A percentile compares a stretch with the other conserved stretches of the same genome.
Evolutionary conservation across 2,888 invertebrate species (phyloP).

Genomic region (Oligia fasciuncula): DNA sequence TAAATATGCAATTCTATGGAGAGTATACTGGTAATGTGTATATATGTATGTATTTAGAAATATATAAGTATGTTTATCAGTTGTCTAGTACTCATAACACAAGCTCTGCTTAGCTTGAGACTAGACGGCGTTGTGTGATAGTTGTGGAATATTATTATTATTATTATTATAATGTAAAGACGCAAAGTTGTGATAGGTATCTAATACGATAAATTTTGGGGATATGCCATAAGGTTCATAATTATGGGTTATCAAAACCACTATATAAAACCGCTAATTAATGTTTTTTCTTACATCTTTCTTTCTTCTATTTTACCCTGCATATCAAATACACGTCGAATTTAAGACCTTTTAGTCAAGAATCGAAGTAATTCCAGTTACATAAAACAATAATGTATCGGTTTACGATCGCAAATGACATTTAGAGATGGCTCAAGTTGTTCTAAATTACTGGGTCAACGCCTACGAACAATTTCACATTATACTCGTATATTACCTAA

Average conservation of each 20-base stretch:
- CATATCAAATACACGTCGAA: not conserved
- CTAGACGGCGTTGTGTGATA: too few species aligned
- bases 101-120: too few species aligned
- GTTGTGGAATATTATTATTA: too few species aligned
- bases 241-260: not conserved
- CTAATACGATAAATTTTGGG: not conserved
- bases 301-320: too few species aligned
- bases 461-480: slow-evolving; percentile 35
- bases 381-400: slow-evolving; percentile 53
- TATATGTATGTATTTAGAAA: too few species aligned
- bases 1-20: too few species aligned
- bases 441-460: slow-evolving; percentile 37
- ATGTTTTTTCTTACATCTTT: not conserved
- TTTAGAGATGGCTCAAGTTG: slow-evolving; percentile 38
- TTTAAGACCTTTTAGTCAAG: not conserved
- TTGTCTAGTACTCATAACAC: too few species aligned
- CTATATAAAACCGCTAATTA: not conserved
- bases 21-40: too few species aligned
- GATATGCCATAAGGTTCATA: too few species aligned
- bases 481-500: not conserved
- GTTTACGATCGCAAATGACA: slow-evolving; percentile 57
- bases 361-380: slow-evolving; percentile 20
- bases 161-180: too few species aligned
- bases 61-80: too few species aligned
- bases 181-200: too few species aligned